Conservation (phyloP, 64 coral and sea anemone genomes). For the Montipora sp. region DNA sequence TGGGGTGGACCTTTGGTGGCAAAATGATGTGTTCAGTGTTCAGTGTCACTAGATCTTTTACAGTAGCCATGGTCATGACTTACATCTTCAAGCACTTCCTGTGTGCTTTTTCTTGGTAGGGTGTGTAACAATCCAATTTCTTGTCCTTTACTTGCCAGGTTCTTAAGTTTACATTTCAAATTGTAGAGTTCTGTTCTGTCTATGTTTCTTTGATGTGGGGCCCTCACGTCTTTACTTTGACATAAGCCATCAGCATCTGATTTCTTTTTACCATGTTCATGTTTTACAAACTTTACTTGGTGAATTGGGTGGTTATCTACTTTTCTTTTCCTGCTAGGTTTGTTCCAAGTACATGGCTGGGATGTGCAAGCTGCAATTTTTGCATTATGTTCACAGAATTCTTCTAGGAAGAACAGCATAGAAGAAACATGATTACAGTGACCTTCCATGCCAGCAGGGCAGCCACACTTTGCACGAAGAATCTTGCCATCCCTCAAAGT, state of each 20-base stretch:
- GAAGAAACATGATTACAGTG: constrained; percentile 58
- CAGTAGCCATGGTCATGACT: constrained; percentile 35
- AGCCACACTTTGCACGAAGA: constrained; percentile 50
- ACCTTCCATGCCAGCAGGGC: constrained; percentile 40
- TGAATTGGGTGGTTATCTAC: constrained; percentile 10
- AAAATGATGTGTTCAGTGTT: constrained; percentile 31
- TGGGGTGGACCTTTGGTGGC: constrained; percentile 35
- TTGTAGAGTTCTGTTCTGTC: background rate
- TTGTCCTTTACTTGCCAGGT: constrained; percentile 49
- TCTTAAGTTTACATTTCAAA: background rate
- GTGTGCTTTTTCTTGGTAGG: constrained; percentile 50
- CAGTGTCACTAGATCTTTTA: constrained; percentile 26
- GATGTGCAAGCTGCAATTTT: constrained; percentile 60
- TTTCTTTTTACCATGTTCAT: constrained; percentile 30
- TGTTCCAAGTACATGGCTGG: constrained; percentile 46
- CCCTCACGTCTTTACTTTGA: no score
- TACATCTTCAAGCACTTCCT: constrained; percentile 45
- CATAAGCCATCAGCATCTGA: no score
- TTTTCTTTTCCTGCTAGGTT: constrained; percentile 40
- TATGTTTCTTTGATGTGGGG: no score
- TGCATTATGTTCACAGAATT: constrained; percentile 34
- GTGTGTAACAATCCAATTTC: constrained; percentile 44
- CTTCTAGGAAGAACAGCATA: constrained; percentile 33
- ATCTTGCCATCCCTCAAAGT: constrained; percentile 8
- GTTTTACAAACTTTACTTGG: constrained; percentile 40